Evolutionary conservation across 2,797 vertebrate species (phyloP), one percentile per base, ranked within the genome.

Genomic region (Hydrocynus forskahlii): DNA sequence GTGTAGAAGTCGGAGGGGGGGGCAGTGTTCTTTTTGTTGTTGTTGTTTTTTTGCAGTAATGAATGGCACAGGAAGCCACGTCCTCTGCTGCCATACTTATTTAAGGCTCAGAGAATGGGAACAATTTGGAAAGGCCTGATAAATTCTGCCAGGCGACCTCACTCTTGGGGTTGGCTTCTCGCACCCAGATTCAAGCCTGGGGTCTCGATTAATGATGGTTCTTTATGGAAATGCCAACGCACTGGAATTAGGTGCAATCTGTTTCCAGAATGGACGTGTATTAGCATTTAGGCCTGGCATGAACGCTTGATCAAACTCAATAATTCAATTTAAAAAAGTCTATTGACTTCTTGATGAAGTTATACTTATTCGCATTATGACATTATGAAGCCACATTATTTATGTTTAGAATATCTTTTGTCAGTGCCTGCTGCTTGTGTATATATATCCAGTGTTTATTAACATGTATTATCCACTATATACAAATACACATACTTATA

Each of bases 51-150:
- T 52, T 19, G 40, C 75, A 60, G 66, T 84, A 84, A 86, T 81
- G 85, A 84, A 84, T 83, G 71, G 67, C 75, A 84, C 80, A 86
- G 85, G 85, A 86, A 86, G 82, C 80, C 52, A 60, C 52, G 63
- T 76, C 66, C 75, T 82, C 70, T 54, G 52, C 80, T 82, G 79
- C 70, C 74, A 78, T 84, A 70, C 73, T 78, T 43, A 79, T 86
- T 81, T 78, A 81, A 73, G 57, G 67, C 62, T 66, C 73, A 72
- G 55, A 75, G 71, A 82, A 83, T 84, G 74, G 60, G 64, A 45
- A 72, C 21, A 45, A 69, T 82, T 81, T 79, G 66, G 64, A 78
- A 80, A 78, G 66, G 83, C 67, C 62, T 68, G 54, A 50, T 80
- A 74, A 78, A 72, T 82, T 84, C 78, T 78, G 64, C 21, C 75